Evolutionary conservation across 2,888 invertebrate species (phyloP), one percentile per base, ranked within the genome.

Genomic region (Drosophila prolongata): DNA sequence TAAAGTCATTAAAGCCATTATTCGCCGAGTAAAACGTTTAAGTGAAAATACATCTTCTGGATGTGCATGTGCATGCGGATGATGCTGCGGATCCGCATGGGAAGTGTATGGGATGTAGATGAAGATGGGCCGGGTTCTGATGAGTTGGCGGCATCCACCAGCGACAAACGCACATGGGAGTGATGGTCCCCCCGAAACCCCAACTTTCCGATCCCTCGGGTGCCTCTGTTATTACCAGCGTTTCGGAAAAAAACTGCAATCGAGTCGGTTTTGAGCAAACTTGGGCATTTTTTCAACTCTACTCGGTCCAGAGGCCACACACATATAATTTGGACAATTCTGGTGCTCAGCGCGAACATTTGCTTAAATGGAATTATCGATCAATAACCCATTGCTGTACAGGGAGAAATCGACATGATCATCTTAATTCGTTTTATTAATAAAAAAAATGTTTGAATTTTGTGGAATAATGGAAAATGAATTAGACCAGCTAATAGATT

Each of bases 1-100:
- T 85, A 88, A 85, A 79, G 79, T 80, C 90, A 87, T 89, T 89
- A 88, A 85, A 85, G 72, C 75, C 89, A 87, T 90, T 90, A 87
- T 76, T 78, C 77, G 83, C 74, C 58, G 75, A 79, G 88, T 85
- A 82, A 89, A 88, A 78, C 88, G 89, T 90, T 88, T 90, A 90
- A 83, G 78, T 76, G 76, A 78, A 83, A 90, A 85, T 80, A 78
- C 89, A 80, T 78, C 80, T 89, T 78, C 87, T 82, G 58, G 59
- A 68, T 66, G 44, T 44, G 79, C 38, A 42, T 62, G 61, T 58
- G 58, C 44, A 60, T 27, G 37, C 13, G 56, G 56, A 46, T 47
- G 47, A 58, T 40, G 58, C 13, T 34, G 37, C n/a, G 55, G 58
- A 68, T 67, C 68, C 62, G 66, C 58, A 58, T 70, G 50, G 74